Evolutionary conservation across 2,888 invertebrate genomes (phyloP), one percentile per base, ranked within the genome.

Genomic region (Criorhina ranunculi): DNA sequence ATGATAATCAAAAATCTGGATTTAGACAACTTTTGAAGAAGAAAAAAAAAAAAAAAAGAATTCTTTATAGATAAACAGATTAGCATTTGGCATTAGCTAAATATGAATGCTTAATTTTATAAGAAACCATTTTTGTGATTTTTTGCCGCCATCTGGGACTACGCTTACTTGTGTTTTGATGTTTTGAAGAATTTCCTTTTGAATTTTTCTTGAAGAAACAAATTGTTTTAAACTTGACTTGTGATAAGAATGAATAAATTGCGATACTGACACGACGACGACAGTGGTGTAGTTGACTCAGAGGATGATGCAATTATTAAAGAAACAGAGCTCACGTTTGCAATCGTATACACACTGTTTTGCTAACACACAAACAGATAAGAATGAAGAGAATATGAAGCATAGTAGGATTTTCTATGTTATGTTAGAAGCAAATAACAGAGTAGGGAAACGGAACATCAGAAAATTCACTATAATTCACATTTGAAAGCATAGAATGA

Each of bases 231-330:
- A 6, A 51, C 12, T 53, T 53, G 12, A 29, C 31, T 12, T 31
- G 11, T 15, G 17, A 55, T 53, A 53, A 31, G 15, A 46, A 24
- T 19, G 42, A 42, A 42, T 19, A 19, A 24, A 19, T 46, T 46
- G 11, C 46, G 53, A 33, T 9, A 12, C 1, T 15, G n/a, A 31
- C 15, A 1, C n/a, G n/a, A n/a, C n/a, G n/a, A n/a, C n/a, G 46
- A 3, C 8, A 19, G 46, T 33, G 46, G 46, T 33, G 2, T 33
- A 1, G 5, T 5, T 24, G 44, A 35, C 8, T 9, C 1, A 31
- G 17, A 55, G 15, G 8, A 55, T 55, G 55, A 55, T 55, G 55
- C 55, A 55, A 55, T 55, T 55, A 4, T 9, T 9, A 35, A 33
- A 17, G 17, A 35, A 15, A 17, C 2, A 33, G 33, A 15, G 11